Base-by-base conservation (phyloP, 1,140 invertebrate genomes). In the Drosophila nikananu region DNA sequence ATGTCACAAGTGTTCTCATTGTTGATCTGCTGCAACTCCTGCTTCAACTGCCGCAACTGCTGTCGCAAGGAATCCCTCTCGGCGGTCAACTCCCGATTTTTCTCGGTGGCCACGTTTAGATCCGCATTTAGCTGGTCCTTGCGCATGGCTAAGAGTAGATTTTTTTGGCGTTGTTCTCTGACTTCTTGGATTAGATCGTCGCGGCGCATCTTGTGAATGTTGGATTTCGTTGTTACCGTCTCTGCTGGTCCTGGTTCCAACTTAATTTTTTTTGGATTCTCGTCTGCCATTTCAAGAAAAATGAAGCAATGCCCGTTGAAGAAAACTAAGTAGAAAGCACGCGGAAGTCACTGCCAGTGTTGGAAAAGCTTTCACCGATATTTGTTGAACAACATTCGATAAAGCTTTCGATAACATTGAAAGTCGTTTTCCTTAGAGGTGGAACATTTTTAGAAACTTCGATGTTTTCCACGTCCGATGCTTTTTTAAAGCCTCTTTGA, bases 51-150 rank as follows among this genome's bases (percentile, higher is more conserved):
- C 51, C 52, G 48, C 15, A 70, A 30, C 39, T 68, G 58, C 35
- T 51, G 32, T 10, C 52, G 17, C 21, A 70, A 8, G 6, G 37
- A 21, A 17, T 70, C 60, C 3, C 39, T 23, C 19, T 63, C 67
- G 21, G 8, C 25, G 42, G 3, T 46, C 42, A 46, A n/a, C 44
- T 23, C 21, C 6, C 3, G 5, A 23, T 48, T 48, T 0, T 23
- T 23, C 44, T 46, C 21, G 44, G 3, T 42, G 41, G 12, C 41
- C 9, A 42, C n/a, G 6, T 19, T 3, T n/a, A 42, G n/a, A 42
- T 19, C n/a, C n/a, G 12, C 35, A 2, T 37, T 37, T 37, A 35
- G 10, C 32, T 13, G 10, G 10, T 35, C 12, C 5, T 12, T 35
- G 32, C n/a, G 41, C 3, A 9, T 10, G 41, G 1, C 9, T 39